Conservation (phyloP, 1,140 invertebrate species). For the Homarus americanus region DNA sequence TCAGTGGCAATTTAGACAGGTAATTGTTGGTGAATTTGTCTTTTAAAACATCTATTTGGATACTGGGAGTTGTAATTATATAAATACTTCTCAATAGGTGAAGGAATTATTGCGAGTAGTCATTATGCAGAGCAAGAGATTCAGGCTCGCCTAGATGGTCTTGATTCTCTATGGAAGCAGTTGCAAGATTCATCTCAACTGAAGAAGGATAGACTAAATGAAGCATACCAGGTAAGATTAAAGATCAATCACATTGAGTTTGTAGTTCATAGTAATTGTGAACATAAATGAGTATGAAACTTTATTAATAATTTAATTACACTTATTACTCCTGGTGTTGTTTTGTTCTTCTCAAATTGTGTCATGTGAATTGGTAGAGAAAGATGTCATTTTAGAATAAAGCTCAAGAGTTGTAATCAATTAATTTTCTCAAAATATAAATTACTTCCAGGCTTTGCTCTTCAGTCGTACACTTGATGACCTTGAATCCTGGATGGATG, state of each 20-base stretch:
- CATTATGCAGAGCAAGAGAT: constrained; percentile 94
- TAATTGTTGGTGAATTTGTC: too few relatives aligned
- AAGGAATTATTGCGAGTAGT: constrained; percentile 88
- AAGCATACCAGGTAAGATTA: constrained; percentile 86
- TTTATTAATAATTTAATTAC: too few relatives aligned
- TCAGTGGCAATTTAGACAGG: too few relatives aligned
- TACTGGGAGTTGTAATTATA: background rate
- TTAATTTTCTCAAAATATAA: too few relatives aligned
- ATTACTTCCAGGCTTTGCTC: constrained; percentile 83
- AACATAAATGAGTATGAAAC: too few relatives aligned
- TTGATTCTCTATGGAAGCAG: constrained; percentile 91
- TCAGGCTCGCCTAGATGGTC: constrained; percentile 87
- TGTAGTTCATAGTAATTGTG: too few relatives aligned
- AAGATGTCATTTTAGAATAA: too few relatives aligned
- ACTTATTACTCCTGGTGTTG: too few relatives aligned
- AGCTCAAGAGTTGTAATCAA: too few relatives aligned
- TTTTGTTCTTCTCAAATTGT: too few relatives aligned
- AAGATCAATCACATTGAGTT: background rate
- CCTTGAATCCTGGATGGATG: constrained; percentile 93
- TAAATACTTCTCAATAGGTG: constrained; percentile 80
- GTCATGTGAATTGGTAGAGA: too few relatives aligned
- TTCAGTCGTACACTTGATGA: constrained; percentile 92
- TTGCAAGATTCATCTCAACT: constrained; percentile 86
- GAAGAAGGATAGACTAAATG: constrained; percentile 93
- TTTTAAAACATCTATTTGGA: background rate